Percentiles rank a stretch among this genome's conserved stretches.
These are phyloP conservation scores for Lasioglossum marginatum DNA, from an alignment of 2,888 invertebrate species.

Conservation along the genomic window DNA sequence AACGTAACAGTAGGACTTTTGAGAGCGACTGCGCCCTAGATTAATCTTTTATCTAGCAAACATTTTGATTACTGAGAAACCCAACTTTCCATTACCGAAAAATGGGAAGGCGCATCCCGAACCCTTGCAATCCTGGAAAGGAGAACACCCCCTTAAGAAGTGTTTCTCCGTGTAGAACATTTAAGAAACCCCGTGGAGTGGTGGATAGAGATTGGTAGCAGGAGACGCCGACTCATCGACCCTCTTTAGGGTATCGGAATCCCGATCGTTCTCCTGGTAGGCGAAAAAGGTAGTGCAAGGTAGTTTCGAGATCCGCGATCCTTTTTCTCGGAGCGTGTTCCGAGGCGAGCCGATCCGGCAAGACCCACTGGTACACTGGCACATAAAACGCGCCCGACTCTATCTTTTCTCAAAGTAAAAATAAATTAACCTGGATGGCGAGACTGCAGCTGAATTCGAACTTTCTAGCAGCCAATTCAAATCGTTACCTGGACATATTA, in stretches of 20 bases:
- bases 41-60: no score
- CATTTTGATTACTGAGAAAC: no score
- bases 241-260: background rate
- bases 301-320: conserved; percentile 12
- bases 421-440: background rate
- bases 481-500: background rate
- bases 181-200: background rate
- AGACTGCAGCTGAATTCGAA: background rate
- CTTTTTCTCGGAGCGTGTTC: background rate
- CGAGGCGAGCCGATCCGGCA: conserved; percentile 12
- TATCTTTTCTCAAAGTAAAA: background rate
- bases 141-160: no score
- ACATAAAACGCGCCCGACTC: conserved; percentile 60
- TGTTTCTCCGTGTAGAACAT: background rate
- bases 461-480: background rate
- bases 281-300: background rate
- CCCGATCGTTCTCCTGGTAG: background rate
- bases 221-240: background rate
- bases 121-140: no score
- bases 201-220: background rate
- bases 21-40: no score
- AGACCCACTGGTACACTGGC: conserved; percentile 74
- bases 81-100: no score
- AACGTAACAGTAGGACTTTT: no score
- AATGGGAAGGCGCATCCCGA: no score